These are phyloP conservation scores for Stictonetta naevosa DNA, from an alignment of 2,113 vertebrate genomes.

Conservation along the genomic window DNA sequence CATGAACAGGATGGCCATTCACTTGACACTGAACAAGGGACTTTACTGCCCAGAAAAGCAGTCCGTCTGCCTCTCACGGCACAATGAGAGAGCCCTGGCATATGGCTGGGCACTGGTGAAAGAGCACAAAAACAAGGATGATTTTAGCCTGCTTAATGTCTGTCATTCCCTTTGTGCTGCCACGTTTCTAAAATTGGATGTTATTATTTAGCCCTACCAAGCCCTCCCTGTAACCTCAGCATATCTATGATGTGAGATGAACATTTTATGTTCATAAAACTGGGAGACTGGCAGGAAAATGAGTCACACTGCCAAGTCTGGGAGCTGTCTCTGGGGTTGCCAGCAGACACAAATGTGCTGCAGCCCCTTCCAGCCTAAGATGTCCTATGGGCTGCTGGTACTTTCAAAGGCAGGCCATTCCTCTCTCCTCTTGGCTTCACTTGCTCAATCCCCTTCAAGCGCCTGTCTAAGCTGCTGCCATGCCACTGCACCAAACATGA, in stretches of 20 bases:
- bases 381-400: background rate
- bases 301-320: background rate
- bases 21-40: too few species aligned
- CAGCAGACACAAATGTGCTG: background rate
- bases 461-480: too few species aligned
- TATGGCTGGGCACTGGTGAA: too few species aligned
- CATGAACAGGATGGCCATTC: too few species aligned
- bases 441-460: background rate
- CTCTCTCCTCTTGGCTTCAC: background rate
- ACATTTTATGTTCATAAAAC: background rate
- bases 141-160: background rate
- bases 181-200: background rate
- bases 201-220: background rate
- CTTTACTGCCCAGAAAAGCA: too few species aligned
- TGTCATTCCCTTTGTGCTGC: background rate
- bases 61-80: too few species aligned
- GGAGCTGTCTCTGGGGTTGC: background rate
- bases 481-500: too few species aligned
- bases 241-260: background rate
- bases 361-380: too few species aligned
- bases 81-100: too few species aligned
- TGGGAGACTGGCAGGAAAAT: background rate
- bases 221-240: background rate
- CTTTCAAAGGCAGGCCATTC: background rate
- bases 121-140: background rate